These are phyloP conservation scores for Emydura subglobosa DNA, from an alignment of 2,113 vertebrate genomes.

Conservation along the genomic window DNA sequence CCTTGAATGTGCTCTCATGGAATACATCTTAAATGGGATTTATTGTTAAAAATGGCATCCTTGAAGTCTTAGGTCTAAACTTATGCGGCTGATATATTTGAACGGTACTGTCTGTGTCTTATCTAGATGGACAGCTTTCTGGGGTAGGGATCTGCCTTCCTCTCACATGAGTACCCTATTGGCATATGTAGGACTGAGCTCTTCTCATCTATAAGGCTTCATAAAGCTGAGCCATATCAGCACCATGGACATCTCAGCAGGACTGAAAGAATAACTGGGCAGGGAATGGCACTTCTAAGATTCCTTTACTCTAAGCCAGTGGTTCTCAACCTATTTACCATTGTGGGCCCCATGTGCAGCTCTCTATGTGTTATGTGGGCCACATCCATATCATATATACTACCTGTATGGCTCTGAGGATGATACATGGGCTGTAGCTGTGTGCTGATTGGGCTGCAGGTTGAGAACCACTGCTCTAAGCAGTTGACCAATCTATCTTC, in stretches of 20 bases:
- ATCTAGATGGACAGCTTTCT: conserved; percentile 48
- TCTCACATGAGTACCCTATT: background rate
- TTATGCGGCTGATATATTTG: conserved; percentile 66
- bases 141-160: conserved; percentile 30
- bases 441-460: too few relatives aligned
- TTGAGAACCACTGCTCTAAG: background rate
- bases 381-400: too few relatives aligned
- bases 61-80: conserved; percentile 60
- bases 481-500: background rate
- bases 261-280: background rate
- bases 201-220: background rate
- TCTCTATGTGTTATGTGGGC: too few relatives aligned
- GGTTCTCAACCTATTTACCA: too few relatives aligned
- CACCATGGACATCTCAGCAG: background rate
- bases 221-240: background rate
- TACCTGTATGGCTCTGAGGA: too few relatives aligned
- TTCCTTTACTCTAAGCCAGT: background rate
- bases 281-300: background rate
- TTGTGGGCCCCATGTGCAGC: too few relatives aligned
- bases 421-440: too few relatives aligned
- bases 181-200: background rate
- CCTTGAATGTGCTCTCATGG: conserved; percentile 43
- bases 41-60: conserved; percentile 66
- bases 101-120: conserved; percentile 67
- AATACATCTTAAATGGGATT: conserved; percentile 32